phyloP scores from a whole-genome alignment of 2,888 invertebrate genomes.

The Muschampia plurimacula region DNA sequence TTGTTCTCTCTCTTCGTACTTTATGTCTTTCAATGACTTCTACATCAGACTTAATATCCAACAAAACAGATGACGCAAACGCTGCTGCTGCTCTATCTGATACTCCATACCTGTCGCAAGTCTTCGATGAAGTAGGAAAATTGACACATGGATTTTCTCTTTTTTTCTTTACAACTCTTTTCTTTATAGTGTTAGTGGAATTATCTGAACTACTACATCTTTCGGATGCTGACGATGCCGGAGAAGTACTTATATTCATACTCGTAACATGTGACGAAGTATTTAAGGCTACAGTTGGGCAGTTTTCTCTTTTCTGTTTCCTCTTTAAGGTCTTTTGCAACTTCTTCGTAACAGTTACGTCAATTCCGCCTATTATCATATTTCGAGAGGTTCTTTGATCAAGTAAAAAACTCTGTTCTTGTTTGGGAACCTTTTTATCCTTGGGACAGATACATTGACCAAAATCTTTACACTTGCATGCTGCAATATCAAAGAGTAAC shows the following conservation, averaged over 20 bases:
- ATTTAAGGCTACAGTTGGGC: neutral
- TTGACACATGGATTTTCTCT: no score
- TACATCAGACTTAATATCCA: constrained; percentile 10
- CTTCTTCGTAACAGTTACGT: neutral
- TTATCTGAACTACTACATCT: no score
- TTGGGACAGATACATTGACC: neutral
- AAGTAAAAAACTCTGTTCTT: neutral
- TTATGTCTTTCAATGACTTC: constrained; percentile 32
- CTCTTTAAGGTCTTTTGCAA: neutral
- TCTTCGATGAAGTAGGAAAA: constrained; percentile 13
- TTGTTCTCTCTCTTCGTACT: constrained; percentile 27
- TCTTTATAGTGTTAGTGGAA: no score
- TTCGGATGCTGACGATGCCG: no score
- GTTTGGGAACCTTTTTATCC: neutral
- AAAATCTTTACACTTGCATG: constrained; percentile 2
- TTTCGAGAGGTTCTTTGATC: neutral
- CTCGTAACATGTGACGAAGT: neutral
- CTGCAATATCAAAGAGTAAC: neutral
- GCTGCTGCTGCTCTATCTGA: constrained; percentile 45
- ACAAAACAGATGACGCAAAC: constrained; percentile 41
- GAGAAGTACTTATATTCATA: no score
- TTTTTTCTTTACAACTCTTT: no score
- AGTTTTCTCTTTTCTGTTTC: neutral
- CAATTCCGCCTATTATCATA: neutral
- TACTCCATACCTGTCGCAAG: constrained; percentile 44